Percentiles rank a stretch among this genome's conserved stretches.
Conservation (phyloP, 2,797 vertebrate genomes). For the Chelmon rostratus region DNA sequence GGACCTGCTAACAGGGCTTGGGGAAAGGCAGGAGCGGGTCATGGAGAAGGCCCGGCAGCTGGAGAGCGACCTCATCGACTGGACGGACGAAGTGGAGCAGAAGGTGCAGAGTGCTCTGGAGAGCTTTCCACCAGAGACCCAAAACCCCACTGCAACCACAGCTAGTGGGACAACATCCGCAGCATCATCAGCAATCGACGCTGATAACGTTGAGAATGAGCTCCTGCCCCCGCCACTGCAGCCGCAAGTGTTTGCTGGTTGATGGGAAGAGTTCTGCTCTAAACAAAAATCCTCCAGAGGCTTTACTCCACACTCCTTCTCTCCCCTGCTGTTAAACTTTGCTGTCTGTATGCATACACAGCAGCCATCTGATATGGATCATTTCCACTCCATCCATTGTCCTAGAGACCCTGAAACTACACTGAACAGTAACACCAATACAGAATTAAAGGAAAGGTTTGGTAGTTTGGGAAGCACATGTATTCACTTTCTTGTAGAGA, state of each 20-base stretch:
- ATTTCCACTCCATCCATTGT: conserved; percentile 24
- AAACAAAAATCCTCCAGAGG: conserved; percentile 22
- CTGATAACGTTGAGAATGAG: conserved; percentile 91
- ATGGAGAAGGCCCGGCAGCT: conserved; percentile 89
- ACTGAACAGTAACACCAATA: conserved; percentile 6
- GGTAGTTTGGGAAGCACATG: conserved; percentile 1
- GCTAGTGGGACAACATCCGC: conserved; percentile 43
- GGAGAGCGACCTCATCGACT: conserved; percentile 96
- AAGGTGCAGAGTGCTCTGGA: conserved; percentile 92
- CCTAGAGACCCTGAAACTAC: conserved; percentile 17
- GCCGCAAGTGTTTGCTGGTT: conserved; percentile 95
- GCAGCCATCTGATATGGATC: conserved; percentile 13
- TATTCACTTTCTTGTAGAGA: conserved; percentile 7
- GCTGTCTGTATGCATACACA: conserved; percentile 49
- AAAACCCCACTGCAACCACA: conserved; percentile 74
- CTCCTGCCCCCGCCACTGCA: conserved; percentile 94
- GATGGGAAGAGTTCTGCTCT: conserved; percentile 50
- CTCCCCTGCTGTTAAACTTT: conserved; percentile 21
- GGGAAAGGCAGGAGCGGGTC: conserved; percentile 90
- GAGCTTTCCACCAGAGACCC: conserved; percentile 87
- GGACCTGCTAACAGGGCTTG: conserved; percentile 90
- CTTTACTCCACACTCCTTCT: conserved; percentile 29
- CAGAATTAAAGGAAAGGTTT: conserved; percentile 2
- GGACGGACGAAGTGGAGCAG: conserved; percentile 93
- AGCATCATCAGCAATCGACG: conserved; percentile 78